These are phyloP conservation scores for Hoplias malabaricus DNA, from an alignment of 2,113 vertebrate species.

Conservation along the genomic window DNA sequence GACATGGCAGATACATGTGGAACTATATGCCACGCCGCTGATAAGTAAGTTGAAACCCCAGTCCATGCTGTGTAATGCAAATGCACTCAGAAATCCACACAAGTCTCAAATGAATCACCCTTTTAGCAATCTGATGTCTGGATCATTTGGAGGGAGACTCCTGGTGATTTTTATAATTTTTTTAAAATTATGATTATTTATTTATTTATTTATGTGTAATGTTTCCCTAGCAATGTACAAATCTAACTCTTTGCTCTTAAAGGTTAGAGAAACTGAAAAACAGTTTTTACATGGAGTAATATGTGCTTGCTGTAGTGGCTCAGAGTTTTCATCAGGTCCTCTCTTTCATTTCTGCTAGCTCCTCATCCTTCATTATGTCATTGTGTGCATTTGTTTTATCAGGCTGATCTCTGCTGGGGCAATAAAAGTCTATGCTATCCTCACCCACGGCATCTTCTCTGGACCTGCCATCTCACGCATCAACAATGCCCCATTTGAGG, in stretches of 20 bases:
- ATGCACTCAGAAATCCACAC: neutral
- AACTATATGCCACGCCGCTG: slow-evolving; percentile 93
- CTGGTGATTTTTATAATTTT: too few species aligned
- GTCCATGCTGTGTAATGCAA: neutral
- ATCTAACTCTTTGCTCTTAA: neutral
- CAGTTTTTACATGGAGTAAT: neutral
- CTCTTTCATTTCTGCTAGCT: neutral
- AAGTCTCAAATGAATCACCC: too few species aligned
- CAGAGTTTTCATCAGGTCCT: neutral
- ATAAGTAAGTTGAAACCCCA: slow-evolving; percentile 80
- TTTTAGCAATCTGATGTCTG: too few species aligned
- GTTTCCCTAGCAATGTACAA: too few species aligned
- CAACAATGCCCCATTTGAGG: slow-evolving; percentile 96
- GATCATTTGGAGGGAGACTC: too few species aligned
- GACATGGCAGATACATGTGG: slow-evolving; percentile 98
- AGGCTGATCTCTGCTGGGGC: slow-evolving; percentile 96
- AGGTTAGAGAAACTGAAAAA: neutral
- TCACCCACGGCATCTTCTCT: slow-evolving; percentile 97
- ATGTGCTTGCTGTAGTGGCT: neutral
- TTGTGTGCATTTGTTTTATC: neutral
- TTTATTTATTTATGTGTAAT: too few species aligned
- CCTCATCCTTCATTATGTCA: neutral
- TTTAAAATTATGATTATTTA: too few species aligned
- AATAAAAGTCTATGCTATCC: slow-evolving; percentile 94
- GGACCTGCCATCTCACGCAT: slow-evolving; percentile 96